These are phyloP conservation scores for Parochlus steinenii DNA, from an alignment of 2,888 invertebrate genomes.

Conservation along the genomic window DNA sequence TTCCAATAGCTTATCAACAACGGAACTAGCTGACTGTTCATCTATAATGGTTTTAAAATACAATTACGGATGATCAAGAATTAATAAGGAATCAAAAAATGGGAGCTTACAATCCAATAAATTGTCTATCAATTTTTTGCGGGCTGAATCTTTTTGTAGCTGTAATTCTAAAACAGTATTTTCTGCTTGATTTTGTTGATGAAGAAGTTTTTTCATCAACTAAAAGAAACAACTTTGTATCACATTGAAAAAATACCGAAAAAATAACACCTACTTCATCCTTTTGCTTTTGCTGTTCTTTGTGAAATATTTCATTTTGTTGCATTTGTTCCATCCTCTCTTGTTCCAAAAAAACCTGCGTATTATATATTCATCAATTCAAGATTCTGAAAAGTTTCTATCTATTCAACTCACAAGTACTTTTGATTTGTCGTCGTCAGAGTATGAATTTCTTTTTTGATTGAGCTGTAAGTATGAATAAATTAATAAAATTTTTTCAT, in stretches of 20 bases:
- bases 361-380: conserved; percentile 1
- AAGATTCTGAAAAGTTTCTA: too few species aligned
- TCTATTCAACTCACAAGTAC: conserved; percentile 6
- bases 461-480: too few species aligned
- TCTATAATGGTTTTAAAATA: conserved; percentile 24
- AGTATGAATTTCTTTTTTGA: too few species aligned
- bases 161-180: conserved; percentile 50
- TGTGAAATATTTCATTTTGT: conserved; percentile 9
- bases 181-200: conserved; percentile 45
- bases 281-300: conserved; percentile 17
- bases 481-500: too few species aligned
- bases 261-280: conserved; percentile 15
- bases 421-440: conserved; percentile 4
- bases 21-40: conserved; percentile 47
- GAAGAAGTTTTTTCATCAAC: conserved; percentile 35
- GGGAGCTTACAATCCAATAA: conserved; percentile 34
- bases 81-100: conserved; percentile 1
- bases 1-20: conserved; percentile 47
- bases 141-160: conserved; percentile 43
- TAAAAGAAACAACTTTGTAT: conserved; percentile 28
- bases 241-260: conserved; percentile 10
- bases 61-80: too few species aligned
- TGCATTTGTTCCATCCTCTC: conserved; percentile 7
- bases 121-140: conserved; percentile 39
- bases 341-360: conserved; percentile 6